Conservation (phyloP, 2,797 vertebrate species). For the Thaleichthys pacificus region DNA sequence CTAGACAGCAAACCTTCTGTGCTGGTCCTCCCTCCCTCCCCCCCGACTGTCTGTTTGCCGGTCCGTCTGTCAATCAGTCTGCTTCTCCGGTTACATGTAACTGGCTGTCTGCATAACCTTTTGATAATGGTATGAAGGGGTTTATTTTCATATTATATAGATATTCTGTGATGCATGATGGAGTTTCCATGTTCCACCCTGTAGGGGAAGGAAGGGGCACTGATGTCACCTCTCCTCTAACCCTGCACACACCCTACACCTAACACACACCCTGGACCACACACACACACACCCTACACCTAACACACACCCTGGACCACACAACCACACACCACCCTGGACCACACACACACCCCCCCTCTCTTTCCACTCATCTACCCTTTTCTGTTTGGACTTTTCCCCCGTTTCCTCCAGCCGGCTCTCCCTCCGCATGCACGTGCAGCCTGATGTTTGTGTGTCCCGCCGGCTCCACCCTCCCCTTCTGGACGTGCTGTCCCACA, state of each 20-base stretch:
- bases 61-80: not conserved
- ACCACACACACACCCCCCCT: slow-evolving; percentile 48
- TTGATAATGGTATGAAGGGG: too few relatives aligned
- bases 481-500: too few relatives aligned
- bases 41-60: not conserved
- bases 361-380: slow-evolving; percentile 52
- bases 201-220: slow-evolving; percentile 68
- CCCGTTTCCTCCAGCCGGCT: too few relatives aligned
- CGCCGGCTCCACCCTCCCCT: not conserved
- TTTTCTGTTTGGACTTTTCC: slow-evolving; percentile 42
- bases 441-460: slow-evolving; percentile 15
- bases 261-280: too few relatives aligned
- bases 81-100: not conserved
- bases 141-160: slow-evolving; percentile 14
- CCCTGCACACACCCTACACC: too few relatives aligned
- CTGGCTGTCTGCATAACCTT: too few relatives aligned
- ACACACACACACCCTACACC: slow-evolving; percentile 38
- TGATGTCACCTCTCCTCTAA: slow-evolving; percentile 19
- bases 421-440: not conserved
- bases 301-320: too few relatives aligned
- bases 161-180: slow-evolving; percentile 11
- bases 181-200: slow-evolving; percentile 69
- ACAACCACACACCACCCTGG: slow-evolving; percentile 38
- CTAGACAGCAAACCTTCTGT: not conserved
- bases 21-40: not conserved